Conservation (phyloP, 2,113 vertebrate species). For the Bufo bufo region DNA sequence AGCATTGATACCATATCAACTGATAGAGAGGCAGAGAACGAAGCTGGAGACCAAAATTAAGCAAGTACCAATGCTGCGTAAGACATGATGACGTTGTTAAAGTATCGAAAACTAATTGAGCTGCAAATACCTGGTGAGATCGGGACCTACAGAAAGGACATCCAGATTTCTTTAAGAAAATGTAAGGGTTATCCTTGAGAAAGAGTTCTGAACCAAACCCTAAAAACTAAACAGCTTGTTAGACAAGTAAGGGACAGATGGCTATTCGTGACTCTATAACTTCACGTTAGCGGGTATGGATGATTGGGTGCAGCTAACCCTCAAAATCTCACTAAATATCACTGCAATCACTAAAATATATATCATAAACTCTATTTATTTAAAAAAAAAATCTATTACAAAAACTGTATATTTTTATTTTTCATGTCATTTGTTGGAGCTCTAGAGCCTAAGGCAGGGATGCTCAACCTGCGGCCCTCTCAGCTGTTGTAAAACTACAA, state of each 20-base stretch:
- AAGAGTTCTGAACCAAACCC: not conserved
- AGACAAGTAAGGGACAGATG: not conserved
- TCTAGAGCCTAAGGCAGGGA: too few relatives aligned
- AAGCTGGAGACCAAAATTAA: not conserved
- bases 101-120: too few relatives aligned
- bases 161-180: not conserved
- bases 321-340: not conserved
- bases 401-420: conserved; percentile 42
- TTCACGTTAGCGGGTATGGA: not conserved
- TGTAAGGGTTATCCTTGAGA: not conserved
- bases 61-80: not conserved
- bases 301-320: not conserved
- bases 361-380: conserved; percentile 36
- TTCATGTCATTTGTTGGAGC: not conserved
- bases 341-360: not conserved
- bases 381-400: conserved; percentile 17
- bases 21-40: not conserved
- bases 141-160: not conserved
- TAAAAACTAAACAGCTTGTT: not conserved
- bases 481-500: too few relatives aligned
- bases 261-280: not conserved
- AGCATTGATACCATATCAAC: not conserved
- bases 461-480: too few relatives aligned
- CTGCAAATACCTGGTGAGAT: too few relatives aligned
- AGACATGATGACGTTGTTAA: too few relatives aligned